Evolutionary conservation across 2,113 vertebrate species (phyloP).

Genomic region (Planiliza haematocheilus): DNA sequence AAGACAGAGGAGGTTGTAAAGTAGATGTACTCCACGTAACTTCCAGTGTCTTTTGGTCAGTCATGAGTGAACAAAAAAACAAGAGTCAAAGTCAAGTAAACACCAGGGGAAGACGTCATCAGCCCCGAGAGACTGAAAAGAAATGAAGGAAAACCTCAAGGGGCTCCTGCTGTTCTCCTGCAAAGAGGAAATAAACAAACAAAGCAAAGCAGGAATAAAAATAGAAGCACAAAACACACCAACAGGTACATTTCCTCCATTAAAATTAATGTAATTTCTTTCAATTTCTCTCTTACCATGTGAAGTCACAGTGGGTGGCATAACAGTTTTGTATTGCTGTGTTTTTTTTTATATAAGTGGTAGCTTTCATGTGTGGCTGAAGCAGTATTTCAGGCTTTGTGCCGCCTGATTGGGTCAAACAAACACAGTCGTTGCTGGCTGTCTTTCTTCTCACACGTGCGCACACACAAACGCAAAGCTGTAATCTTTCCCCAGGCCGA

Average conservation of each 20-base stretch:
- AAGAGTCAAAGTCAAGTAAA: slow-evolving; percentile 7
- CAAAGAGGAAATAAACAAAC: neutral
- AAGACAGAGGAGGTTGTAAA: slow-evolving; percentile 15
- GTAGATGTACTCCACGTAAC: neutral
- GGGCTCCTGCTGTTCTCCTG: neutral
- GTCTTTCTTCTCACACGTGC: neutral
- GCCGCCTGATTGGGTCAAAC: neutral
- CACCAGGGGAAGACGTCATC: slow-evolving; percentile 34
- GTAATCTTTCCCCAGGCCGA: slow-evolving; percentile 41
- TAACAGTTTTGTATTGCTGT: neutral
- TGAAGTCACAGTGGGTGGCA: too few relatives aligned
- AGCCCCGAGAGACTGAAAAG: neutral
- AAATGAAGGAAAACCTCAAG: slow-evolving; percentile 12
- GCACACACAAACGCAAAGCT: slow-evolving; percentile 12
- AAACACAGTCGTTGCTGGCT: slow-evolving; percentile 11
- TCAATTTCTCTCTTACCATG: neutral
- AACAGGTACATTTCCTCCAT: neutral
- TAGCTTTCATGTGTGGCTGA: slow-evolving; percentile 5
- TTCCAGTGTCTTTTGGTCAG: slow-evolving; percentile 19
- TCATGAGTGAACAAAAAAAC: slow-evolving; percentile 24
- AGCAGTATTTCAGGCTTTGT: slow-evolving; percentile 20
- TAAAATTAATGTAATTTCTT: neutral
- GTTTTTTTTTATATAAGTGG: slow-evolving; percentile 3
- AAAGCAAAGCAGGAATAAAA: neutral
- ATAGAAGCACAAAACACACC: neutral